phyloP scores from a whole-genome alignment of 2,113 vertebrate species.

The Tetraodon nigroviridis region DNA sequence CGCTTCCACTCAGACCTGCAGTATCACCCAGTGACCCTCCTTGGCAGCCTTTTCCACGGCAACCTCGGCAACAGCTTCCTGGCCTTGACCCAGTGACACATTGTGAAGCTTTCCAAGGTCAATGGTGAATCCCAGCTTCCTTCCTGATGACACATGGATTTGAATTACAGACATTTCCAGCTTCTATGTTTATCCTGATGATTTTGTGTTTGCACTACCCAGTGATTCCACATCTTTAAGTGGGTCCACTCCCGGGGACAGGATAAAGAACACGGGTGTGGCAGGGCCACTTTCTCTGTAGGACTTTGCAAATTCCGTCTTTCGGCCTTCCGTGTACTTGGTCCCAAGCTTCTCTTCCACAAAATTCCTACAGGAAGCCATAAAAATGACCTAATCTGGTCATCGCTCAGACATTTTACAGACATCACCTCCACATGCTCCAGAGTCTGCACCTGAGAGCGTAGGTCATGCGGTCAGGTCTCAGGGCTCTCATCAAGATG shows the following conservation, averaged over 20 bases:
- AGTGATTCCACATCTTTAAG: constrained; percentile 70
- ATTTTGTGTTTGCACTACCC: constrained; percentile 45
- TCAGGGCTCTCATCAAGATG: constrained; percentile 72
- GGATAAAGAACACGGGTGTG: constrained; percentile 72
- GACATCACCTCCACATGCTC: background rate
- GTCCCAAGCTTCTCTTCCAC: constrained; percentile 74
- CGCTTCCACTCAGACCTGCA: constrained; percentile 72
- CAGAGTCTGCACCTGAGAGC: constrained; percentile 64
- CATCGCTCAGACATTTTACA: too few species aligned
- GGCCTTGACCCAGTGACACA: constrained; percentile 79
- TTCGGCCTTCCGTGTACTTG: constrained; percentile 74
- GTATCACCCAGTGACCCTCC: constrained; percentile 86
- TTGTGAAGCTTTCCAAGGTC: constrained; percentile 83
- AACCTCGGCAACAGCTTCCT: constrained; percentile 81
- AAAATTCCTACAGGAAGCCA: constrained; percentile 67
- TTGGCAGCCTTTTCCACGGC: constrained; percentile 82
- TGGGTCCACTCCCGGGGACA: constrained; percentile 70
- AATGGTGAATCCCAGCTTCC: constrained; percentile 80
- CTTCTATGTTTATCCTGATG: background rate
- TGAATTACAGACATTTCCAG: background rate
- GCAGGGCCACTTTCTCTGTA: constrained; percentile 72
- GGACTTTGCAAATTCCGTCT: constrained; percentile 73
- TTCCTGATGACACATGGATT: constrained; percentile 55
- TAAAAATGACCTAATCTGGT: background rate
- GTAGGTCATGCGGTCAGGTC: constrained; percentile 68